Conservation (phyloP, 2,888 invertebrate genomes). For the Perithous albicinctus region DNA sequence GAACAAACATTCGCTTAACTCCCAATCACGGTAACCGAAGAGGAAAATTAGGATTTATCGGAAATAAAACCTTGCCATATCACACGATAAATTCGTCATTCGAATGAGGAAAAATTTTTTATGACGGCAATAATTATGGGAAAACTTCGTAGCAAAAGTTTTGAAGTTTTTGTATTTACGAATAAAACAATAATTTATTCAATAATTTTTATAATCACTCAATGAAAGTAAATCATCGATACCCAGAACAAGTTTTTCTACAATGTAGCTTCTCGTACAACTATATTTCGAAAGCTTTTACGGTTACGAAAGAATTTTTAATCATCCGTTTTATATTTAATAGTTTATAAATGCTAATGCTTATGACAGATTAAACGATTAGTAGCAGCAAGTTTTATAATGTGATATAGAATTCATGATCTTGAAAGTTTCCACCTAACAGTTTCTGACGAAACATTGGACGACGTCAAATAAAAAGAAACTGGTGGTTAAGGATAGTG, state of each 20-base stretch:
- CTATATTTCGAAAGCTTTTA: too few species aligned
- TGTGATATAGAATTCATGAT: background rate
- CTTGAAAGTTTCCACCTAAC: background rate
- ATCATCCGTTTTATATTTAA: background rate
- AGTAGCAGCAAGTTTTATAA: background rate
- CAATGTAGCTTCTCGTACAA: too few species aligned
- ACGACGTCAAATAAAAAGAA: background rate
- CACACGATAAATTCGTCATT: background rate
- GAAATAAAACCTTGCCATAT: conserved; percentile 1
- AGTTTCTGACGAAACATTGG: background rate
- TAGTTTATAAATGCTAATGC: background rate
- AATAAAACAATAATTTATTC: background rate
- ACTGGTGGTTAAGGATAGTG: conserved; percentile 6
- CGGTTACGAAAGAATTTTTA: too few species aligned
- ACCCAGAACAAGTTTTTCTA: too few species aligned
- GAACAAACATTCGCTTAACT: conserved; percentile 53
- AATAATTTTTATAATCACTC: too few species aligned
- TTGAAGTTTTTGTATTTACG: background rate
- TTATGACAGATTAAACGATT: background rate
- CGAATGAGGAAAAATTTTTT: background rate
- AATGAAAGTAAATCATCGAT: too few species aligned
- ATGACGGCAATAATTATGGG: background rate
- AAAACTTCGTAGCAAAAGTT: background rate
- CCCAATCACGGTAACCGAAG: conserved; percentile 57
- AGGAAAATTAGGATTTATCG: conserved; percentile 53